Percentiles rank a stretch among this genome's conserved stretches.
These are phyloP conservation scores for Cardinalis cardinalis DNA, from an alignment of 2,113 vertebrate species.

Conservation along the genomic window DNA sequence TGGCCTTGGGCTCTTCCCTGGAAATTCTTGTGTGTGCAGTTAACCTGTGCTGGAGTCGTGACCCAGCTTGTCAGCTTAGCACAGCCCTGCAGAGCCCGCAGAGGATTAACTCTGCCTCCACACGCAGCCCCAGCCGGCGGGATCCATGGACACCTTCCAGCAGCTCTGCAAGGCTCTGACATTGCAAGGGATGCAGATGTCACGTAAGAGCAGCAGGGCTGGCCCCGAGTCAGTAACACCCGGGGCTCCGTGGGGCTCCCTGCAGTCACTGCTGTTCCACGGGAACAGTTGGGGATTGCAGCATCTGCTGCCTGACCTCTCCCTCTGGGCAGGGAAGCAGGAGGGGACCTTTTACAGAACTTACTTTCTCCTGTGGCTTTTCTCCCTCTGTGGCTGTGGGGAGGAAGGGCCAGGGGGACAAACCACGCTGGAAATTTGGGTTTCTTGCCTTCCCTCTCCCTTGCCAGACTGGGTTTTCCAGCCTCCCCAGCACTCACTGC, in stretches of 20 bases:
- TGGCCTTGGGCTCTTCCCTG: neutral
- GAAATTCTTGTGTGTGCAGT: neutral
- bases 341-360: neutral
- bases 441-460: neutral
- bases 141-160: neutral
- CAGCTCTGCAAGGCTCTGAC: neutral
- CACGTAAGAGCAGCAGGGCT: neutral
- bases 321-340: neutral
- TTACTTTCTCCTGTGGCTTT: neutral
- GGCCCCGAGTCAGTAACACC: neutral
- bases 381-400: neutral
- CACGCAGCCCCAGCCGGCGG: neutral
- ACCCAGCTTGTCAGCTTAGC: constrained; percentile 7
- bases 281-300: neutral
- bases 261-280: neutral
- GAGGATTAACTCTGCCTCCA: neutral
- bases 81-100: neutral
- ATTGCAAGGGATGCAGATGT: neutral
- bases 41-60: neutral
- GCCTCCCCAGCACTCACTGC: rapidly evolving
- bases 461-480: neutral
- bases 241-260: neutral
- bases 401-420: neutral
- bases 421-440: neutral
- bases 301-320: neutral